Conservation (phyloP, 2,888 invertebrate species). For the Ophion obscuratus region DNA sequence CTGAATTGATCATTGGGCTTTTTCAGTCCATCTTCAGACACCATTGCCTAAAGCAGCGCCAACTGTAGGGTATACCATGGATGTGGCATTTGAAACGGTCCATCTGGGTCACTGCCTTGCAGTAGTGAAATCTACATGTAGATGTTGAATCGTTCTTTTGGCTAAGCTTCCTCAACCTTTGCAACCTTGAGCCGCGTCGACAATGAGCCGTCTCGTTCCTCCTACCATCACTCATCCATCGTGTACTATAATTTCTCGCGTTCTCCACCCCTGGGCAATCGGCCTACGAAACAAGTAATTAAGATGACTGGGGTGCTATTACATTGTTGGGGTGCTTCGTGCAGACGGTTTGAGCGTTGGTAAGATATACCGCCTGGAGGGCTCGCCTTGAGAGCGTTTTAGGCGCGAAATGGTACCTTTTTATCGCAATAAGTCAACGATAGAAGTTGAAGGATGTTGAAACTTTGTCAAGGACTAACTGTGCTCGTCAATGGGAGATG, state of each 20-base stretch:
- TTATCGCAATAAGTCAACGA: neutral
- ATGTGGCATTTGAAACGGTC: neutral
- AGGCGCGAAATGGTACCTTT: neutral
- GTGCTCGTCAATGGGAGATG: neutral
- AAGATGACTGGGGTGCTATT: conserved; percentile 39
- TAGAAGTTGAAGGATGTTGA: neutral
- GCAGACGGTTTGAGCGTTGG: neutral
- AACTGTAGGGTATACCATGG: neutral
- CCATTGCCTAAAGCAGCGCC: neutral
- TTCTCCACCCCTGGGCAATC: conserved; percentile 28
- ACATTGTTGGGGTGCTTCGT: conserved; percentile 12
- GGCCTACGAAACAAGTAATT: conserved; percentile 64
- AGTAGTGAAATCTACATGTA: conserved; percentile 33
- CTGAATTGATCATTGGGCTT: neutral
- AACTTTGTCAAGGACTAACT: neutral
- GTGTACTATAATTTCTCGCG: conserved; percentile 25
- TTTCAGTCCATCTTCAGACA: neutral
- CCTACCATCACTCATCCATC: conserved; percentile 39
- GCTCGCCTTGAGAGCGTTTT: neutral
- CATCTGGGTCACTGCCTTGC: neutral
- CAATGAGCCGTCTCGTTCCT: conserved; percentile 44
- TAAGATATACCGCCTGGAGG: neutral
- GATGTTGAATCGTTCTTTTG: conserved; percentile 33
- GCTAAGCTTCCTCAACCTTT: conserved; percentile 17
- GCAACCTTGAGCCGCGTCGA: conserved; percentile 12